Conservation (phyloP, 2,113 vertebrate species). For the Leuciscus idus region DNA sequence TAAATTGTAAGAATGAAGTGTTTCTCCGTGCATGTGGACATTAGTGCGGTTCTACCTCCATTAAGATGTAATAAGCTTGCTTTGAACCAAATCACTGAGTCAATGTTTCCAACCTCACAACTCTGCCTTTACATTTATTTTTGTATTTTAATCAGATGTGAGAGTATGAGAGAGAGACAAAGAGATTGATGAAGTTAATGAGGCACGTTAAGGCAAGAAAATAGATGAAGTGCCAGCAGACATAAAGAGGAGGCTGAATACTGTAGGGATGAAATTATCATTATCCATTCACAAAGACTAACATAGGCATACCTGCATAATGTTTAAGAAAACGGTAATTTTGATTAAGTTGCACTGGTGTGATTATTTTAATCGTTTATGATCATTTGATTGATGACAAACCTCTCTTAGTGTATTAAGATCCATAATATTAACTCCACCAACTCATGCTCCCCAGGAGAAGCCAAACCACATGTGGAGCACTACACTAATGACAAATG, state of each 20-base stretch:
- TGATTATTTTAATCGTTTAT: background rate
- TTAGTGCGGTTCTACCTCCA: background rate
- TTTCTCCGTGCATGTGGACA: conserved; percentile 19
- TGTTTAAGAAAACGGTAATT: background rate
- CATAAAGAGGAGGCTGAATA: background rate
- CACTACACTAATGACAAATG: conserved; percentile 15
- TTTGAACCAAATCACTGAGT: conserved; percentile 12
- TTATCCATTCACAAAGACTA: background rate
- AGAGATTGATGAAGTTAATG: conserved; percentile 27
- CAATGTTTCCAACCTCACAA: conserved; percentile 49
- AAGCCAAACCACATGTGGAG: conserved; percentile 21
- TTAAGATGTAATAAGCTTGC: conserved; percentile 13
- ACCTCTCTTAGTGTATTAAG: conserved; percentile 18
- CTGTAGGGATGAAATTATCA: background rate
- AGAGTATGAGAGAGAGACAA: conserved; percentile 17
- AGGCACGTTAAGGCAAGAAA: background rate
- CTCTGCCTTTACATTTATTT: conserved; percentile 29
- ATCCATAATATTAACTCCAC: conserved; percentile 8
- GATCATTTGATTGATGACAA: conserved; percentile 22
- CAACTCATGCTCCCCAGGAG: background rate
- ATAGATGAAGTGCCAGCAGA: background rate
- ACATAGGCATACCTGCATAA: background rate
- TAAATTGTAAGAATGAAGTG: conserved; percentile 9
- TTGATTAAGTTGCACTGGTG: background rate
- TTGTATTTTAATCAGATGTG: conserved; percentile 12